These are phyloP conservation scores for Hapalemur alaotrensis DNA, from an alignment of 2,797 vertebrate genomes.

Conservation along the genomic window DNA sequence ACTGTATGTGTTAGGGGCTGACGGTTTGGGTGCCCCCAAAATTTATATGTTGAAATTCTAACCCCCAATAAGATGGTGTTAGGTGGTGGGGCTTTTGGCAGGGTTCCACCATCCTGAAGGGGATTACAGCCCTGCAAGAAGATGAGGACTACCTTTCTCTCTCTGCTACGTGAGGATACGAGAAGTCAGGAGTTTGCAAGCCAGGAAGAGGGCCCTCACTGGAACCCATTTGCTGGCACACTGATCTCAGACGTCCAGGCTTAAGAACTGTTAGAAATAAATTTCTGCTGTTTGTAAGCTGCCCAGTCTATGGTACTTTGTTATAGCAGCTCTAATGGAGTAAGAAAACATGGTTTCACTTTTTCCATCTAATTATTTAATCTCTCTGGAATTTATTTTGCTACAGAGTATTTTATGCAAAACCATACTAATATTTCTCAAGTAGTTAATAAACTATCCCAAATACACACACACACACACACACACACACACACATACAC, in stretches of 20 bases:
- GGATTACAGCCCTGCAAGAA: no score
- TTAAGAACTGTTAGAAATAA: no score
- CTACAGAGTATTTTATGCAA: background rate
- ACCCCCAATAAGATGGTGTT: background rate
- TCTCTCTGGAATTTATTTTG: background rate
- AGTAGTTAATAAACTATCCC: background rate
- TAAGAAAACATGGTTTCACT: background rate
- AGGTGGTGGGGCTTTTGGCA: background rate
- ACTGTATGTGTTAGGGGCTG: no score
- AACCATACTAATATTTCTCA: background rate
- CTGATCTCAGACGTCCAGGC: background rate
- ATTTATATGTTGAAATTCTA: background rate
- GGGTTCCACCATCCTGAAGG: background rate
- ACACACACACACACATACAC: no score
- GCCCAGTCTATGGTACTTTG: no score
- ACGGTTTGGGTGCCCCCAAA: fast-evolving
- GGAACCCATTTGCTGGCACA: no score
- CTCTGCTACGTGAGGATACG: background rate
- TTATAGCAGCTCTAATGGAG: background rate
- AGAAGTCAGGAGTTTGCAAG: background rate
- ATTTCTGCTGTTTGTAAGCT: background rate
- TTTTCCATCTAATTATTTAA: background rate
- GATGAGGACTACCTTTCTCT: background rate
- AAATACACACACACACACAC: no score
- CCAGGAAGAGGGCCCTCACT: background rate